phyloP scores from a whole-genome alignment of 1,140 invertebrate species.

The Ditylenchus dipsaci region DNA sequence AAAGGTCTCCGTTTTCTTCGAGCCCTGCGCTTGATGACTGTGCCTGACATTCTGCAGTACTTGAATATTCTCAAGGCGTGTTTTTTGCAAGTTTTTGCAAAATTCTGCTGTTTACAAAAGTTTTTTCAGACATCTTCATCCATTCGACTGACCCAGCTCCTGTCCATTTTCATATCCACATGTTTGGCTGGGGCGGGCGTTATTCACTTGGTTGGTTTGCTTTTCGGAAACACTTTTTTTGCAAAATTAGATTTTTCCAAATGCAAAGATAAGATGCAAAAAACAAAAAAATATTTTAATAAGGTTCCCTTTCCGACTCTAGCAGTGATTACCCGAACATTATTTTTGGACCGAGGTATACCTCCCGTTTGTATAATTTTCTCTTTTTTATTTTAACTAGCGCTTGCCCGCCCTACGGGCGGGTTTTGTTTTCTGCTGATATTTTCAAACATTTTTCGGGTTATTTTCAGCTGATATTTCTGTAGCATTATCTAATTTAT shows the following conservation, averaged over 20 bases:
- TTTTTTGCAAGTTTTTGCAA: neutral
- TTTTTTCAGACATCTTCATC: conserved; percentile 77
- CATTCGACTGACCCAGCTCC: conserved; percentile 92
- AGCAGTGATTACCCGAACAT: too few species aligned
- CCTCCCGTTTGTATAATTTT: too few species aligned
- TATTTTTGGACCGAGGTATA: too few species aligned
- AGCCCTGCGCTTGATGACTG: conserved; percentile 97
- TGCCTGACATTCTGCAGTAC: conserved; percentile 98
- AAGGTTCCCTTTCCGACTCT: too few species aligned
- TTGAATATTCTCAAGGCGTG: conserved; percentile 84
- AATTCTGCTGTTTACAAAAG: neutral
- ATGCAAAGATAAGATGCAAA: too few species aligned
- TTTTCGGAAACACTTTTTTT: conserved; percentile 59
- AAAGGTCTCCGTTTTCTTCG: conserved; percentile 94
- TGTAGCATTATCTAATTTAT: too few species aligned
- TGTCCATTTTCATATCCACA: conserved; percentile 60
- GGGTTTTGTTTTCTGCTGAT: too few species aligned
- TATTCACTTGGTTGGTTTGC: conserved; percentile 66
- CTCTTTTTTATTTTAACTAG: too few species aligned
- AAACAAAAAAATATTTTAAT: too few species aligned
- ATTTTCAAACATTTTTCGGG: too few species aligned
- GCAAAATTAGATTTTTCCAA: conserved; percentile 22
- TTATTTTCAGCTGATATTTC: too few species aligned
- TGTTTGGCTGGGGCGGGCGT: conserved; percentile 53
- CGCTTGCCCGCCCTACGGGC: too few species aligned